These are phyloP conservation scores for Parambassis ranga DNA, from an alignment of 2,797 vertebrate species.

Conservation along the genomic window DNA sequence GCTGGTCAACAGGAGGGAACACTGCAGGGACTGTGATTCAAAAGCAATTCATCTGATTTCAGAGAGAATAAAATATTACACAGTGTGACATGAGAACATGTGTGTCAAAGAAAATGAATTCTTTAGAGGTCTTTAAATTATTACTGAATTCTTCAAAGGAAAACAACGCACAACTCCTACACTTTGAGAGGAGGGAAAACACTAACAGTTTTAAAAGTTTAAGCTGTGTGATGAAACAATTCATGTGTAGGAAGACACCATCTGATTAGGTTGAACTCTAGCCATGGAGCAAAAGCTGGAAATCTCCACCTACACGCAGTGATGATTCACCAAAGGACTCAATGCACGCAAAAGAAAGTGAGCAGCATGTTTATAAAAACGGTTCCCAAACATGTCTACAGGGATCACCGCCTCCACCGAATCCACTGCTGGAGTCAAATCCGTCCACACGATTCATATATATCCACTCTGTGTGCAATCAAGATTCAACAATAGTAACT, in stretches of 20 bases:
- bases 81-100: not conserved
- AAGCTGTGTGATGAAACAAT: not conserved
- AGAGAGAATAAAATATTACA: not conserved
- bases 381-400: not conserved
- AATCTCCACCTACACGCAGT: constrained; percentile 7
- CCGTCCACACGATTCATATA: not conserved
- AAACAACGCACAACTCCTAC: not conserved
- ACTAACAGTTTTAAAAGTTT: not conserved
- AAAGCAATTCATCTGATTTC: not conserved
- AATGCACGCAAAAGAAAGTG: not conserved
- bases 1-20: not conserved
- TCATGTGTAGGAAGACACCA: not conserved
- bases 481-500: too few relatives aligned
- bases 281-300: not conserved
- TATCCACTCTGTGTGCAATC: not conserved
- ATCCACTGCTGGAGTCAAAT: not conserved
- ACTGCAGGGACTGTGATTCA: not conserved
- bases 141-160: not conserved
- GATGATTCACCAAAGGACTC: constrained; percentile 9
- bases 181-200: not conserved
- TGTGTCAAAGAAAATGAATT: not conserved
- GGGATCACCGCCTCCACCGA: not conserved
- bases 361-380: not conserved
- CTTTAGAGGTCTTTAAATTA: not conserved
- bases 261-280: not conserved